These are phyloP conservation scores for Alloplasta piceator DNA, from an alignment of 2,888 invertebrate species.

Conservation along the genomic window DNA sequence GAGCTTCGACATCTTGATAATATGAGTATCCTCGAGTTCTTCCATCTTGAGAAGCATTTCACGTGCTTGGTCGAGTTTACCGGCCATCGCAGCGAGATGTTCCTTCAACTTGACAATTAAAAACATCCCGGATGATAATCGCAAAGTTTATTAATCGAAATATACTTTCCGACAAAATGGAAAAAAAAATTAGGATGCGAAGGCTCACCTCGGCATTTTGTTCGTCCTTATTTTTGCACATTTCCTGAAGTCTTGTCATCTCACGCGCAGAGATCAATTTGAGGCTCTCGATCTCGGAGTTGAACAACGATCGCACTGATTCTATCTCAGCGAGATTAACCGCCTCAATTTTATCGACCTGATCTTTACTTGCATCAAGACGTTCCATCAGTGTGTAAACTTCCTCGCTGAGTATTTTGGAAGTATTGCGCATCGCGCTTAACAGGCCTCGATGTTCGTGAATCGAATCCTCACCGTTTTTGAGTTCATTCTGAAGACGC, in stretches of 20 bases:
- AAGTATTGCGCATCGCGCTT: conserved; percentile 74
- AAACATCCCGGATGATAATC: neutral
- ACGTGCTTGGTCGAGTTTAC: conserved; percentile 71
- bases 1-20: conserved; percentile 73
- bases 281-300: conserved; percentile 75
- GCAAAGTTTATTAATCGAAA: conserved; percentile 4
- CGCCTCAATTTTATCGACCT: conserved; percentile 76
- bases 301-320: conserved; percentile 72
- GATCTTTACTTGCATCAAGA: conserved; percentile 73
- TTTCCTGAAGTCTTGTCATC: conserved; percentile 72
- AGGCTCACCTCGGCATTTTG: conserved; percentile 74
- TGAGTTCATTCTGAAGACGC: conserved; percentile 76
- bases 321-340: conserved; percentile 76
- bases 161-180: neutral
- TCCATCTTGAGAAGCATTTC: conserved; percentile 75
- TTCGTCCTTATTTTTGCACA: conserved; percentile 70
- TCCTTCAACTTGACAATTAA: conserved; percentile 71
- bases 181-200: too few relatives aligned
- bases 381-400: conserved; percentile 74
- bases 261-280: conserved; percentile 72
- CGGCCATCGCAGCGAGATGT: conserved; percentile 76
- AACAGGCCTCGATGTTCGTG: conserved; percentile 76
- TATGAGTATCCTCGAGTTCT: conserved; percentile 76
- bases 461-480: conserved; percentile 73
- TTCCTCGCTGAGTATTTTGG: conserved; percentile 76